Conservation (phyloP, 2,888 invertebrate genomes). For the Lithophane socia region DNA sequence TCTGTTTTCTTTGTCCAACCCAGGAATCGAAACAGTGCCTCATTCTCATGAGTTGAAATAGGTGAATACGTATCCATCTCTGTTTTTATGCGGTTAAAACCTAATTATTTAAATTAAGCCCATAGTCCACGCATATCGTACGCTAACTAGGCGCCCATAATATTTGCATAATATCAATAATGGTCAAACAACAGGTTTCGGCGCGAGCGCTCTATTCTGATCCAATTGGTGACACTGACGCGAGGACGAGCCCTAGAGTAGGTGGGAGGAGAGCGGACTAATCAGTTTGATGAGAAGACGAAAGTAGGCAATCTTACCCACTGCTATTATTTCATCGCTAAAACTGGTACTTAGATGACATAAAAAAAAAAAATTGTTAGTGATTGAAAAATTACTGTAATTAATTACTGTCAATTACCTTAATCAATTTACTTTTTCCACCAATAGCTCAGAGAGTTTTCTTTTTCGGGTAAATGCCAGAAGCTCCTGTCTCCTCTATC, state of each 20-base stretch:
- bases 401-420: background rate
- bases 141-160: slow-evolving; percentile 10
- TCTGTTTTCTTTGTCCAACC: background rate
- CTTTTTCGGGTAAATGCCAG: background rate
- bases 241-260: slow-evolving; percentile 55
- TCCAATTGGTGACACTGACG: slow-evolving; percentile 55
- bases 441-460: background rate
- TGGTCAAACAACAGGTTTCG: slow-evolving; percentile 58
- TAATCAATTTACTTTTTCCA: background rate
- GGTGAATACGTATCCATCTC: background rate
- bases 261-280: slow-evolving; percentile 10
- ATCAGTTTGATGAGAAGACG: background rate
- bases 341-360: background rate
- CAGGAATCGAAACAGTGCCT: background rate
- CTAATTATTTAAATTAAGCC: background rate
- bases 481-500: background rate
- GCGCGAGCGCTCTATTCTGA: slow-evolving; percentile 41
- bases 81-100: background rate
- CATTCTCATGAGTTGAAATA: background rate
- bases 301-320: background rate
- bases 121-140: slow-evolving; percentile 1
- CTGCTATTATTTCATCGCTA: background rate
- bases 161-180: slow-evolving; percentile 58
- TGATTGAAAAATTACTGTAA: background rate
- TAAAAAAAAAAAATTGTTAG: background rate